Percentiles rank a stretch among this genome's conserved stretches.
These are phyloP conservation scores for Mythimna loreyi DNA, from an alignment of 2,888 invertebrate genomes.

Conservation along the genomic window DNA sequence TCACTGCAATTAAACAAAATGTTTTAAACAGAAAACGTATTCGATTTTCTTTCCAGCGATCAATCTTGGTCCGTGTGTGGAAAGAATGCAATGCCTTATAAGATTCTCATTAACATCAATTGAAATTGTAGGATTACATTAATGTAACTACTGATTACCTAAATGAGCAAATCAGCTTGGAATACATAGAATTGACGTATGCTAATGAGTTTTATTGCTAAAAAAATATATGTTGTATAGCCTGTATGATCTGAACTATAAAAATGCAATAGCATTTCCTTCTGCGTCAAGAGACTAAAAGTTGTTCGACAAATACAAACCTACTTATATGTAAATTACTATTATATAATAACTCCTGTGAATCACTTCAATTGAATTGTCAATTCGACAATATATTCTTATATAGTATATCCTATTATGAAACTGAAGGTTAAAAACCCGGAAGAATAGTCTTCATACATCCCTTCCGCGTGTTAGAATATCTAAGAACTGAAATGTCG, in stretches of 20 bases:
- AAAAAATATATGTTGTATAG: conserved; percentile 24
- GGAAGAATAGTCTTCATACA: conserved; percentile 70
- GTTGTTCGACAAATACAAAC: conserved; percentile 44
- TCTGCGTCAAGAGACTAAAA: conserved; percentile 19
- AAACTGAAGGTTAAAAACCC: conserved; percentile 74
- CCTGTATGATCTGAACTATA: conserved; percentile 30
- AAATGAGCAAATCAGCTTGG: conserved; percentile 45
- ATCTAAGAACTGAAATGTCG: conserved; percentile 54
- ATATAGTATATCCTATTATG: conserved; percentile 61
- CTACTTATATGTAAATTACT: conserved; percentile 49
- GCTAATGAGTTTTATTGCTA: conserved; percentile 38
- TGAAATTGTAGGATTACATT: conserved; percentile 47
- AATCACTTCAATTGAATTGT: conserved; percentile 56
- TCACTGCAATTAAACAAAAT: conserved; percentile 49
- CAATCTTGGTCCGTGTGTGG: conserved; percentile 45
- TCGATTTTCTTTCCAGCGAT: conserved; percentile 45
- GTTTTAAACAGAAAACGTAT: conserved; percentile 44
- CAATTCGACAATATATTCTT: conserved; percentile 55
- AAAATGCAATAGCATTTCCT: conserved; percentile 49
- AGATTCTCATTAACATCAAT: conserved; percentile 45
- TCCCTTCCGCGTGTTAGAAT: conserved; percentile 63
- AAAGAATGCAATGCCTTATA: conserved; percentile 53
- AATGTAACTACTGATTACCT: conserved; percentile 41
- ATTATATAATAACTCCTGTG: conserved; percentile 48
- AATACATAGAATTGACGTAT: conserved; percentile 38